Base-by-base conservation (phyloP, 2,888 invertebrate species). In the Nymphalis polychloros region DNA sequence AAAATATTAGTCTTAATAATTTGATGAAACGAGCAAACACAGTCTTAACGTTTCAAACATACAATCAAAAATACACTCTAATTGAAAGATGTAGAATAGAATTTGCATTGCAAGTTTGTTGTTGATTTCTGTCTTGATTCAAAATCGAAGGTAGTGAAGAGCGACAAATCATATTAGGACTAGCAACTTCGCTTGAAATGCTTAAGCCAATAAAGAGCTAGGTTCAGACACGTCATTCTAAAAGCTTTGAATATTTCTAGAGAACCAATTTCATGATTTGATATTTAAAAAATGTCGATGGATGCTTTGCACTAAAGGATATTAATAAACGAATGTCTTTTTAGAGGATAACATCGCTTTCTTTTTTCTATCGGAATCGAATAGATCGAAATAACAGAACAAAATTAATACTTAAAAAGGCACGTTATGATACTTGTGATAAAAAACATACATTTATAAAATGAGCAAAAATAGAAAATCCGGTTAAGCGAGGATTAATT, bases 151-250 rank as follows among this genome's bases (percentile, higher is more conserved):
- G 59, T 69, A 57, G 52, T 68, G 60, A 63, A 69, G 69, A 62
- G 64, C 67, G 74, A 70, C 71, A 72, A 74, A 74, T 74, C 70
- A 73, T 68, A 70, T 72, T 67, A 70, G 68, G 31, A 23, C 8
- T 27, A 52, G 59, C 67, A 53, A 53, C 27, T 13, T 61, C 35
- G 49, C 19, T 48, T 27, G 23, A 50, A 64, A 64, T 52, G 66
- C 23, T 66, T 61, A 41, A 35, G 47, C 66, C 61, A 61, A 66
- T 66, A 66, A 66, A 61, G 52, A 53, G 48, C 55, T 47, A 55
- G 55, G 61, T 66, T 49, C 60, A 31, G 60, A 31, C 61, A 61
- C 60, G 53, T 60, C 60, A 60, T 47, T 47, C 48, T 52, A 59
- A 52, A 31, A 52, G 59, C 59, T 60, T 41, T 50, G 19, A 48